Evolutionary conservation across 2,888 invertebrate genomes (phyloP), one percentile per base, ranked within the genome.

Genomic region (Clunio marinus): DNA sequence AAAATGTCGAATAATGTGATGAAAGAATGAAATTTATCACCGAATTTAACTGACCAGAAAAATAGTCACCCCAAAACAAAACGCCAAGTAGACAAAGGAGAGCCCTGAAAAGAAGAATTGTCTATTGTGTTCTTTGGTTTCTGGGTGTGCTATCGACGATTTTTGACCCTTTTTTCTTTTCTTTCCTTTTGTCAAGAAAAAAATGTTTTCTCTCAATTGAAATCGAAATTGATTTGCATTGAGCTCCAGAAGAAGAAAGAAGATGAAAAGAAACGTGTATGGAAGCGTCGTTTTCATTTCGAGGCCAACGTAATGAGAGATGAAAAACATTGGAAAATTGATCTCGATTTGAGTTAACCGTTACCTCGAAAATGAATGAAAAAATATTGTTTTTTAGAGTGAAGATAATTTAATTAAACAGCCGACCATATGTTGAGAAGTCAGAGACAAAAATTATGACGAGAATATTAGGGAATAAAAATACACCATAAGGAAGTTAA

Each of bases 131-230:
- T 17, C 17, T 51, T 17, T 51, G n/a, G n/a, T 51, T 51, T 41
- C 10, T 51, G 51, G 51, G 51, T 51, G 51, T 17, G 51, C 51
- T 51, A 51, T 51, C 20, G 51, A 51, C 20, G 20, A 4, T 20
- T 51, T 51, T 51, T 51, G 51, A 51, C 51, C 51, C 51, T 51
- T 51, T 51, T 17, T 17, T 15, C n/a, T 41, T 41, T n/a, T 10
- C 10, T 15, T 2, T 41, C n/a, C n/a, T n/a, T n/a, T n/a, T n/a
- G n/a, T n/a, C n/a, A n/a, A n/a, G n/a, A n/a, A n/a, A n/a, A n/a
- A n/a, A n/a, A n/a, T n/a, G n/a, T n/a, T n/a, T n/a, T n/a, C n/a
- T n/a, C n/a, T 41, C 41, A n/a, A 41, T 3, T 15, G 41, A 41
- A 41, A 41, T 10, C 32, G 32, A 8, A n/a, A 15, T 41, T 41